Conservation (phyloP, 2,888 invertebrate genomes). For the Oligia strigilis region DNA sequence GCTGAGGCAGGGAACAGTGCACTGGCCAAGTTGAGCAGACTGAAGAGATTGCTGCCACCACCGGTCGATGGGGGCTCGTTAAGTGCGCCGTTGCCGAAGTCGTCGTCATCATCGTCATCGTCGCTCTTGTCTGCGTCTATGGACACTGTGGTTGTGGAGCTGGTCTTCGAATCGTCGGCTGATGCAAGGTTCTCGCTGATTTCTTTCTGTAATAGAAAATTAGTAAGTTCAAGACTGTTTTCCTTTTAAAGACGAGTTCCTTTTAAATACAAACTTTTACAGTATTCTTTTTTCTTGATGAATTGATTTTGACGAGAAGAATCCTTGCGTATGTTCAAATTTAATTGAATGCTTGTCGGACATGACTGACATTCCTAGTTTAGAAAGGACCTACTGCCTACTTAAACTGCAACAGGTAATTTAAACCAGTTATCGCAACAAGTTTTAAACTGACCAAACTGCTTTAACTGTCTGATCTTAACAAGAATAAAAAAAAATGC, state of each 20-base stretch:
- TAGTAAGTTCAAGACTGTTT: neutral
- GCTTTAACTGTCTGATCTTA: neutral
- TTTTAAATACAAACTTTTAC: neutral
- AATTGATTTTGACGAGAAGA: neutral
- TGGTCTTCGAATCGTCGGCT: slow-evolving; percentile 16
- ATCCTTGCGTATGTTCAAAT: no score
- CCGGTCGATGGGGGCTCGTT: slow-evolving; percentile 57
- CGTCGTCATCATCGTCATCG: slow-evolving; percentile 75
- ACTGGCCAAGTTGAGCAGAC: slow-evolving; percentile 78
- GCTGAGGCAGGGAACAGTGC: slow-evolving; percentile 80
- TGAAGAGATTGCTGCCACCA: slow-evolving; percentile 83
- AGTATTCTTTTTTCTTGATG: neutral
- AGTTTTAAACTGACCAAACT: neutral
- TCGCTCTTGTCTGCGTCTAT: slow-evolving; percentile 65
- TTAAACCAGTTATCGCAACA: slow-evolving; percentile 14
- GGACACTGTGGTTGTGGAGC: slow-evolving; percentile 45
- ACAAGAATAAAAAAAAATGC: neutral
- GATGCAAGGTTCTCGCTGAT: neutral
- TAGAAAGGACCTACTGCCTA: neutral
- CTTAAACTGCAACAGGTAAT: neutral
- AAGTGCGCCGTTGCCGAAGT: slow-evolving; percentile 74
- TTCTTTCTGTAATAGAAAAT: slow-evolving; percentile 31
- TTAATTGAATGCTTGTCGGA: neutral
- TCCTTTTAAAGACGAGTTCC: neutral
- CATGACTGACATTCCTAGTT: neutral